These are phyloP conservation scores for Cichlasoma orientale DNA, from an alignment of 2,797 vertebrate genomes.

Conservation along the genomic window DNA sequence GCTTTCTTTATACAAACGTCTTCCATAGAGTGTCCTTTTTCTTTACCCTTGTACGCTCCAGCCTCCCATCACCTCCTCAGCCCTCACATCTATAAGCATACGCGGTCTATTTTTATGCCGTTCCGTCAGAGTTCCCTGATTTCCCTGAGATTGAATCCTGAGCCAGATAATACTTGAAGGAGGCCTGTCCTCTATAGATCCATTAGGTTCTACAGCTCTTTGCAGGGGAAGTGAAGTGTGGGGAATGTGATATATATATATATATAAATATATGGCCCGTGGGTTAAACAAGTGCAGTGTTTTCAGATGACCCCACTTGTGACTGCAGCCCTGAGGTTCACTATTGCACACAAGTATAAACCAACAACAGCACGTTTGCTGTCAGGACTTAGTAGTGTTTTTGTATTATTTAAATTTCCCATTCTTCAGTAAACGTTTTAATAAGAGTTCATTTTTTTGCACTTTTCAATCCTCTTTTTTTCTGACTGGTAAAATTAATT, in stretches of 20 bases:
- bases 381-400: not conserved
- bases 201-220: slow-evolving; percentile 60
- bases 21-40: not conserved
- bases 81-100: slow-evolving; percentile 21
- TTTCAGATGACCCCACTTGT: slow-evolving; percentile 40
- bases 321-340: slow-evolving; percentile 13
- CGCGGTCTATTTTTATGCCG: slow-evolving; percentile 57
- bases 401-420: not conserved
- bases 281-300: slow-evolving; percentile 29
- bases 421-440: not conserved
- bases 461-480: too few relatives aligned
- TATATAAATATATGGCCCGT: not conserved
- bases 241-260: slow-evolving; percentile 44
- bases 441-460: not conserved
- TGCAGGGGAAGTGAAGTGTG: slow-evolving; percentile 62
- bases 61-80: not conserved
- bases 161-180: slow-evolving; percentile 52
- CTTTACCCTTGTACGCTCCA: slow-evolving; percentile 11
- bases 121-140: slow-evolving; percentile 54
- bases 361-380: not conserved
- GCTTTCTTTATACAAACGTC: slow-evolving; percentile 5
- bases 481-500: not conserved
- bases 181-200: slow-evolving; percentile 54
- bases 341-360: not conserved
- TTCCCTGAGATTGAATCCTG: slow-evolving; percentile 54